phyloP scores from a whole-genome alignment of 2,797 vertebrate genomes.

The Falco naumanni region DNA sequence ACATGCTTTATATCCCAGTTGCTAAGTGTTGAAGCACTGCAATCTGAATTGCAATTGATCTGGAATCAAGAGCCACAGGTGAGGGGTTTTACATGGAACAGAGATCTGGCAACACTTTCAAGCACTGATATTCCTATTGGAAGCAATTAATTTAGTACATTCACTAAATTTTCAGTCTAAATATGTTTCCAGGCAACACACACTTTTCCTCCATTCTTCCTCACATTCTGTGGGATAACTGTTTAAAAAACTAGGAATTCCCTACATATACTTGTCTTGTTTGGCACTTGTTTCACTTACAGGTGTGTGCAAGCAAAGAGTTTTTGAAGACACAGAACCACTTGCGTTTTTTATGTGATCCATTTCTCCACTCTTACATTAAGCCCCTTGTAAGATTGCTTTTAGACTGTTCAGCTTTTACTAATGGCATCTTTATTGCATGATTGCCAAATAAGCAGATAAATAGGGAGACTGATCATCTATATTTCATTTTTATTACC shows the following conservation, averaged over 20 bases:
- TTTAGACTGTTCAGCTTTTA: not conserved
- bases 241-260: not conserved
- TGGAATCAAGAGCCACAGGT: not conserved
- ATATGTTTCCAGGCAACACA: not conserved
- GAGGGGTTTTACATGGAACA: not conserved
- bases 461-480: not conserved
- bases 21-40: not conserved
- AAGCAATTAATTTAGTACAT: not conserved
- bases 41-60: not conserved
- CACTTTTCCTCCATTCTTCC: not conserved
- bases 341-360: not conserved
- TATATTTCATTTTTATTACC: not conserved
- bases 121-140: not conserved
- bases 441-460: not conserved
- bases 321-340: not conserved
- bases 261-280: not conserved
- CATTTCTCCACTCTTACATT: not conserved
- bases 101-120: not conserved
- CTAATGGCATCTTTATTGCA: not conserved
- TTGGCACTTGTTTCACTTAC: not conserved
- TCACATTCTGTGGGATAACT: not conserved
- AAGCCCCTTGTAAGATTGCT: not conserved
- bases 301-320: not conserved
- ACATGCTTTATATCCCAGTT: not conserved
- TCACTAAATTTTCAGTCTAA: not conserved